Evolutionary conservation across 2,113 vertebrate genomes (phyloP).

Genomic region (Lichenostomus cassidix): DNA sequence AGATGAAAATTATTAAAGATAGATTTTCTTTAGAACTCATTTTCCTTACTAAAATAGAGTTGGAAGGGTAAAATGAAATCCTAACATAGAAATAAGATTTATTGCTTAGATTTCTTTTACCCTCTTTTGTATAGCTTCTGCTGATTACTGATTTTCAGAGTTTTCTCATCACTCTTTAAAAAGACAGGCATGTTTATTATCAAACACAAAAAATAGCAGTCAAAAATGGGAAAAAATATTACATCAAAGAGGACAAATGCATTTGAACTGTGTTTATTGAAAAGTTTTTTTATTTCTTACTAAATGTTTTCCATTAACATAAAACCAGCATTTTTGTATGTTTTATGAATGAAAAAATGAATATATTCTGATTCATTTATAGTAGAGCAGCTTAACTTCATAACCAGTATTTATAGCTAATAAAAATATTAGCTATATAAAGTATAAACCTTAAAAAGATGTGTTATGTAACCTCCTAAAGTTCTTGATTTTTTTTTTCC

Average conservation of each 20-base stretch:
- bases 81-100: neutral
- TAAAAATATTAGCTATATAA: neutral
- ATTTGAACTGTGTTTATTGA: neutral
- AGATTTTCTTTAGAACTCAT: neutral
- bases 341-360: neutral
- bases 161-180: neutral
- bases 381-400: neutral
- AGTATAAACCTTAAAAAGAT: neutral
- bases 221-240: neutral
- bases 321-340: neutral
- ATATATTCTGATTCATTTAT: neutral
- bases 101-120: neutral
- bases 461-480: neutral
- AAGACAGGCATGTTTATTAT: neutral
- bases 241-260: neutral
- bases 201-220: neutral
- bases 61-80: neutral
- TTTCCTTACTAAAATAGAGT: neutral
- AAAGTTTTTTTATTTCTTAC: neutral
- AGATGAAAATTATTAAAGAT: conserved; percentile 11
- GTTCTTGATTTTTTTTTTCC: neutral
- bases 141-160: neutral
- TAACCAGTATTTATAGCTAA: neutral
- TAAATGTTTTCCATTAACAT: neutral
- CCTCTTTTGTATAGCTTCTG: neutral